These are phyloP conservation scores for Lepidothrix coronata DNA, from an alignment of 2,113 vertebrate genomes.

Conservation along the genomic window DNA sequence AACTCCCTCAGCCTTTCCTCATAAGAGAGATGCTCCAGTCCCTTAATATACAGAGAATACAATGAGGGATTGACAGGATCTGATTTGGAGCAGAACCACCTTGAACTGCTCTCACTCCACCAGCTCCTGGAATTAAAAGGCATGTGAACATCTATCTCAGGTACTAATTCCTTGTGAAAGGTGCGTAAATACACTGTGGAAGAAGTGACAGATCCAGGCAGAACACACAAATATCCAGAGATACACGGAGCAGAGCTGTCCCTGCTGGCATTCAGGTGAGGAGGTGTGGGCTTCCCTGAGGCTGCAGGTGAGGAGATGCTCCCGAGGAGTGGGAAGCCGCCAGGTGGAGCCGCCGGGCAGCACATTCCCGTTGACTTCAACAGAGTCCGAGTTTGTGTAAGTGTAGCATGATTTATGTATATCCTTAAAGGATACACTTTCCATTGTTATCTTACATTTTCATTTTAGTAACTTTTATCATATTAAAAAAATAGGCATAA, in stretches of 20 bases:
- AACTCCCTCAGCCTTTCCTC: neutral
- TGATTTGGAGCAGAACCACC: neutral
- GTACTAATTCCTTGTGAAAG: neutral
- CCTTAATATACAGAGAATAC: neutral
- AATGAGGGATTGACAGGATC: neutral
- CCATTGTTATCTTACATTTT: neutral
- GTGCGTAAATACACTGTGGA: neutral
- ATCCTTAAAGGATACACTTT: neutral
- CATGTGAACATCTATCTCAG: fast-evolving
- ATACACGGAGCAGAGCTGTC: neutral
- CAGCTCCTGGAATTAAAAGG: neutral
- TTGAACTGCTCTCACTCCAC: neutral
- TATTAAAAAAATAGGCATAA: neutral
- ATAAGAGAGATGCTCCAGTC: neutral
- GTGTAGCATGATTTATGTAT: fast-evolving
- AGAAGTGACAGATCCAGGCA: neutral
- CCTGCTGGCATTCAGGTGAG: neutral
- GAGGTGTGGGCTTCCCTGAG: neutral
- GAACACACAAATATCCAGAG: too few species aligned
- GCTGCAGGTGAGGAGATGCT: neutral
- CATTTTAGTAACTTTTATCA: neutral
- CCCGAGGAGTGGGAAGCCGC: neutral
- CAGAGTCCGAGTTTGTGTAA: neutral
- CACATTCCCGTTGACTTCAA: neutral
- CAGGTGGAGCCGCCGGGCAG: constrained; percentile 48